Base-by-base conservation (phyloP, 2,113 vertebrate genomes). In the Mormyrus iriodes region DNA sequence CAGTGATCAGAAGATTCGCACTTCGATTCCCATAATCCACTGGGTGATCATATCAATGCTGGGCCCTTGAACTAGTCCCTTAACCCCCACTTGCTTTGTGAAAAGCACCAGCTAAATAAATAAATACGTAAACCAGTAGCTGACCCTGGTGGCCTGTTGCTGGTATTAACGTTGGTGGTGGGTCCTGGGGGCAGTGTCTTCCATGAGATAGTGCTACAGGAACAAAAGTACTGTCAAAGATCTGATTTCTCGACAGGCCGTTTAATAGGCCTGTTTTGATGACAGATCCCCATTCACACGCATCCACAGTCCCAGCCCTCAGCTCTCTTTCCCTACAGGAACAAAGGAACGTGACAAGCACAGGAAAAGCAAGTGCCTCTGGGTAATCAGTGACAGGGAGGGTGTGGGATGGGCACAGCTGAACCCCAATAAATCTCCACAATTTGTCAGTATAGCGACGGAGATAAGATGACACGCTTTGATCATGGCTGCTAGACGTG, bases 241-340 rank as follows among this genome's bases (percentile, higher is more conserved):
- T 53, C 84, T 73, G 27, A 52, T 27, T 51, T 89, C 35, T 86
- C 69, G 48, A 89, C 86, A 39, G 85, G 44, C 27, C 89, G 49
- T 84, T 82, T 82, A 46, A 82, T 21, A 24, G 19, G 39, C 88
- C 73, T 42, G 48, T 48, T 52, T 69, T 73, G 4, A 49, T 61
- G 87, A 51, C 24, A 52, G 15, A 35, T 19, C 24, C 53, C 39
- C 82, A 58, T 58, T 52, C 76, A 24, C 73, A 48, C 35, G 13
- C 24, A 76, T 69, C 42, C 55, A 49, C 55, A 73, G 12, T 44
- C 61, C 24, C 58, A 88, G 39, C 35, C 39, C 42, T 51, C 83
- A n/a, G 21, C 82, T 85, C 24, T 85, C 8, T 19, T 46, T 19
- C 55, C 19, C 46, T 53, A 35, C 48, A 17, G 13, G 87, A 31